phyloP scores from a whole-genome alignment of 1,140 invertebrate species.

The Atta cephalotes region DNA sequence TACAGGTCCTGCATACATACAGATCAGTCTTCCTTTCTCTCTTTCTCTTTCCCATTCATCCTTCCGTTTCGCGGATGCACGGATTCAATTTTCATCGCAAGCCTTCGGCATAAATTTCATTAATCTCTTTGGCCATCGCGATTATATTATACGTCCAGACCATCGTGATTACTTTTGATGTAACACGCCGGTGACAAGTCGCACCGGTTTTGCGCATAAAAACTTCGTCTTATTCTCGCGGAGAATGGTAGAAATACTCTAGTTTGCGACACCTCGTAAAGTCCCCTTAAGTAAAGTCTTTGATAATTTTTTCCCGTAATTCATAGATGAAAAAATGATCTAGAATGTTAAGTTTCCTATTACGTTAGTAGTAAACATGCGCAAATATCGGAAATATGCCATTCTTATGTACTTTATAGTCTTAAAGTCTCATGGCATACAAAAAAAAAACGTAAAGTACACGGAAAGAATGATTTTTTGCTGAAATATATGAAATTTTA shows the following conservation, averaged over 20 bases:
- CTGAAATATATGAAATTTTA: no score
- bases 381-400: neutral
- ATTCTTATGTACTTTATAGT: neutral
- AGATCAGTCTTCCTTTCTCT: neutral
- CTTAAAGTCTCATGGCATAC: no score
- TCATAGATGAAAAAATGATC: neutral
- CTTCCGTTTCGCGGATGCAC: neutral
- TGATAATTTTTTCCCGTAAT: neutral
- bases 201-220: slow-evolving; percentile 18
- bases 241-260: neutral
- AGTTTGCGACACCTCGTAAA: neutral
- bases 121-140: slow-evolving; percentile 20
- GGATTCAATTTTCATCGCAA: slow-evolving; percentile 40
- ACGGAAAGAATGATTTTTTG: no score
- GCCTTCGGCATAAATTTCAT: slow-evolving; percentile 41
- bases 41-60: slow-evolving; percentile 27
- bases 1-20: neutral
- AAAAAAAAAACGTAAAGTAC: no score
- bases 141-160: slow-evolving; percentile 27
- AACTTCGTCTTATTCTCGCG: neutral
- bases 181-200: slow-evolving; percentile 6
- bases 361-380: neutral
- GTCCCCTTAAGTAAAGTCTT: neutral
- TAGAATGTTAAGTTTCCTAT: neutral
- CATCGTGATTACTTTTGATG: slow-evolving; percentile 13